These are phyloP conservation scores for Coecobrya sp. DNA, from an alignment of 2,888 invertebrate species.

Conservation along the genomic window DNA sequence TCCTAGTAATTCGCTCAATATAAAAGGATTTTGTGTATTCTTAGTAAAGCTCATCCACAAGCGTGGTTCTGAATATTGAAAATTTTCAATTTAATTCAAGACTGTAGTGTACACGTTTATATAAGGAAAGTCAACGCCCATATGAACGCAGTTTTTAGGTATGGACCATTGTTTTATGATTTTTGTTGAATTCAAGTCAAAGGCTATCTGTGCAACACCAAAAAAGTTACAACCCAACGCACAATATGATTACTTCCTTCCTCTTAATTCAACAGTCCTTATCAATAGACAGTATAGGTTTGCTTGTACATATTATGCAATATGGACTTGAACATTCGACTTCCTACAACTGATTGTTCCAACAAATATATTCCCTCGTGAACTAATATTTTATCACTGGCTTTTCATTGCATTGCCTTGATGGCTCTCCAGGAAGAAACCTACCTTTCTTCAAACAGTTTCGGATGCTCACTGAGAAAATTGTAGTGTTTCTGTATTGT, in stretches of 20 bases:
- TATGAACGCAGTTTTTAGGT: not conserved
- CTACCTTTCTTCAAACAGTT: not conserved
- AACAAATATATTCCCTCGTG: not conserved
- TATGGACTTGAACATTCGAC: no score
- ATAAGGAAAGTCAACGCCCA: conserved; percentile 25
- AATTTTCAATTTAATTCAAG: conserved; percentile 47
- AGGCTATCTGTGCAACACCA: not conserved
- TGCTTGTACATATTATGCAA: not conserved
- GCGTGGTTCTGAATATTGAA: conserved; percentile 44
- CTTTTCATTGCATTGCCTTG: not conserved
- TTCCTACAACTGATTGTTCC: conserved; percentile 1
- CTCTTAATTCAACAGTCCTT: conserved; percentile 27
- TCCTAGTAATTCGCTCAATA: conserved; percentile 31
- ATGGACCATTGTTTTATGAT: conserved; percentile 13
- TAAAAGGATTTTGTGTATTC: conserved; percentile 59
- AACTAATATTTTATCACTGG: not conserved
- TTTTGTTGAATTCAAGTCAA: not conserved
- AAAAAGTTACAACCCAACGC: conserved; percentile 45
- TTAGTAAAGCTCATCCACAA: conserved; percentile 32
- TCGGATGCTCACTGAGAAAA: conserved; percentile 48
- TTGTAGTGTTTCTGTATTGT: not conserved
- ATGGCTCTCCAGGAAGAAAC: not conserved
- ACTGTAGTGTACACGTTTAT: not conserved
- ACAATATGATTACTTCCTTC: conserved; percentile 81
- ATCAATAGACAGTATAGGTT: not conserved